Evolutionary conservation across 1,140 invertebrate species (phyloP).

Genomic region (Drosophila suzukii): DNA sequence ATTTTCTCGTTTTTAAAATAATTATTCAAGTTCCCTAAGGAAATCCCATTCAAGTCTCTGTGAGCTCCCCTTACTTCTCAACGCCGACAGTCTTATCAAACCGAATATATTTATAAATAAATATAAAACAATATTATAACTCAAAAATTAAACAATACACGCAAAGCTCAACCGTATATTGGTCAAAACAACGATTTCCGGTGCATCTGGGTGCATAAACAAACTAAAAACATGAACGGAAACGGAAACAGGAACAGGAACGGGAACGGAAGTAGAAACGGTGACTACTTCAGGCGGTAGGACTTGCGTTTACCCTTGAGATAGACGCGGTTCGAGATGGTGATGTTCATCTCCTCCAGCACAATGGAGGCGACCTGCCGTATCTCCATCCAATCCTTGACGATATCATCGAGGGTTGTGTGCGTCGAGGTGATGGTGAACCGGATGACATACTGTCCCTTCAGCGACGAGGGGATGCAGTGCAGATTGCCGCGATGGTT

Average conservation of each 20-base stretch:
- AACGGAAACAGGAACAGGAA: constrained; percentile 11
- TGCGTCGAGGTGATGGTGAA: constrained; percentile 96
- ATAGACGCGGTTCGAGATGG: constrained; percentile 87
- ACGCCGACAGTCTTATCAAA: not conserved
- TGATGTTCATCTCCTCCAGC: constrained; percentile 87
- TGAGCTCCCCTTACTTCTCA: not conserved
- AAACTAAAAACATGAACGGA: constrained; percentile 25
- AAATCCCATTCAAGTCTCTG: not conserved
- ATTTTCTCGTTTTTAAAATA: not conserved
- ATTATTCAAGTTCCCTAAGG: too few species aligned
- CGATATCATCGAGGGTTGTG: constrained; percentile 95
- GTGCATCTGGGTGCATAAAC: constrained; percentile 54
- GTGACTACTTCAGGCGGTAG: constrained; percentile 37
- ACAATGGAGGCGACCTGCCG: constrained; percentile 91
- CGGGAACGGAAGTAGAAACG: not conserved
- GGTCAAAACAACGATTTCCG: constrained; percentile 8
- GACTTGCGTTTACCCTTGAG: constrained; percentile 88
- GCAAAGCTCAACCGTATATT: constrained; percentile 1
- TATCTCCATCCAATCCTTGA: constrained; percentile 96
- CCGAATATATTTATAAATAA: not conserved
- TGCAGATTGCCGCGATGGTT: constrained; percentile 95
- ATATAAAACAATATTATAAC: not conserved
- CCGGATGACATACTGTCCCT: constrained; percentile 94
- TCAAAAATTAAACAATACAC: not conserved
- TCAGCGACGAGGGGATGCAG: constrained; percentile 95